phyloP scores from a whole-genome alignment of 2,888 invertebrate genomes.

The Pherbina coryleti region DNA sequence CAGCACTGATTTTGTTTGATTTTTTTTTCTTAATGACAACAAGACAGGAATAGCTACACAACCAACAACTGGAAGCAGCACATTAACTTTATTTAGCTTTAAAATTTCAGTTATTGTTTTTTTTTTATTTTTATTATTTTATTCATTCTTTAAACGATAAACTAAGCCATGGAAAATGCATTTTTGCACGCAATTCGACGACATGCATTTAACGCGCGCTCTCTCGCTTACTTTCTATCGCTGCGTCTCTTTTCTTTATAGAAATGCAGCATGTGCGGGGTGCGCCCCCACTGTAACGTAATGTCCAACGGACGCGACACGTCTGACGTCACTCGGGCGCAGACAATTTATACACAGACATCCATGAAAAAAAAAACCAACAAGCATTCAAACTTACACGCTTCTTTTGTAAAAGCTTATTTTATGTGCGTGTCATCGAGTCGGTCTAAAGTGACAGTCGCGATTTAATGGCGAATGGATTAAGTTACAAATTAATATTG shows the following conservation, averaged over 20 bases:
- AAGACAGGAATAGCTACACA: not conserved
- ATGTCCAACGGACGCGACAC: not conserved
- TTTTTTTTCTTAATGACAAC: not conserved
- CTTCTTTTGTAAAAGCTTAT: slow-evolving; percentile 10
- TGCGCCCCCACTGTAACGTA: not conserved
- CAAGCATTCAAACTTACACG: not conserved
- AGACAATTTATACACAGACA: not conserved
- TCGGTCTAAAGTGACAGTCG: slow-evolving; percentile 67
- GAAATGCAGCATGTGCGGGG: not conserved
- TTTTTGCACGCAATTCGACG: slow-evolving; percentile 60
- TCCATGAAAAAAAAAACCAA: not conserved
- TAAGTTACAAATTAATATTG: slow-evolving; percentile 64
- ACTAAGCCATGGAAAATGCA: slow-evolving; percentile 53
- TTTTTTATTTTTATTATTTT: slow-evolving; percentile 1
- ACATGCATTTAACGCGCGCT: slow-evolving; percentile 44
- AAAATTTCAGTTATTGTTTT: not conserved
- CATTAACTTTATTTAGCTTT: not conserved
- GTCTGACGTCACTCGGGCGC: slow-evolving; percentile 50
- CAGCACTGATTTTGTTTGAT: not conserved
- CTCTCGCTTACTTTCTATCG: not conserved
- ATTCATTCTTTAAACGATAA: slow-evolving; percentile 17
- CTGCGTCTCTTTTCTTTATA: slow-evolving; percentile 28
- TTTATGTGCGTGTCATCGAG: slow-evolving; percentile 67
- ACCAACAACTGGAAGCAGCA: not conserved
- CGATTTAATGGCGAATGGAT: slow-evolving; percentile 65